These are phyloP conservation scores for Lepidocolaptes lacrymiger DNA, from an alignment of 2,797 vertebrate genomes.

Conservation along the genomic window DNA sequence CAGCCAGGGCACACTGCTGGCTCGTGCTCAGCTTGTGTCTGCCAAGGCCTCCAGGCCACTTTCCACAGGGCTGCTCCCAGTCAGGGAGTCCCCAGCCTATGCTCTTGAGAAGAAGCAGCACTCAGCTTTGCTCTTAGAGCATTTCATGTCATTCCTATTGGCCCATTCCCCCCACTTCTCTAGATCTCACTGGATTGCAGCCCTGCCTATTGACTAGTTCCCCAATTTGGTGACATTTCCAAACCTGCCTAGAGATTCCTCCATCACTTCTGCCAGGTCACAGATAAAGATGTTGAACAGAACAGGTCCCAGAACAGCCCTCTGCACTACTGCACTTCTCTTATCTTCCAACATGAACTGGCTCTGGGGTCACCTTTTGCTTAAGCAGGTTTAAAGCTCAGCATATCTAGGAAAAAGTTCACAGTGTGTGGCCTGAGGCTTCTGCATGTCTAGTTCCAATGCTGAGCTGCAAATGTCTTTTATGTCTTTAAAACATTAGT, in stretches of 20 bases:
- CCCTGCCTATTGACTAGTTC: background rate
- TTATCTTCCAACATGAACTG: background rate
- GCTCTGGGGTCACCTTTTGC: background rate
- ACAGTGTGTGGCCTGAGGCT: background rate
- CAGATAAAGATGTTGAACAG: background rate
- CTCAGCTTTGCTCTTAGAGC: background rate
- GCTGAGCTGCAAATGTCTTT: background rate
- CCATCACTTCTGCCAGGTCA: background rate
- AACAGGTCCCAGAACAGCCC: background rate
- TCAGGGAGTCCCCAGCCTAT: background rate
- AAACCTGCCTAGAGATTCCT: background rate
- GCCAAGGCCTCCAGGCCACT: background rate
- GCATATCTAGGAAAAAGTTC: background rate
- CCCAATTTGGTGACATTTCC: background rate
- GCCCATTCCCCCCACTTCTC: background rate
- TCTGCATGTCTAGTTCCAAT: background rate
- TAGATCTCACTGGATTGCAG: background rate
- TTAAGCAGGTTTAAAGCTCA: background rate
- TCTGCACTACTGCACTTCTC: background rate
- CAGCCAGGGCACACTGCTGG: background rate
- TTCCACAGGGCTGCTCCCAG: background rate
- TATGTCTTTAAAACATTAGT: background rate
- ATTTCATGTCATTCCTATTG: background rate
- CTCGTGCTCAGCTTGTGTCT: background rate
- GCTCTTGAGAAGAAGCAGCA: background rate